phyloP scores from a whole-genome alignment of 1,140 invertebrate genomes.

The Camponotus vicinus region DNA sequence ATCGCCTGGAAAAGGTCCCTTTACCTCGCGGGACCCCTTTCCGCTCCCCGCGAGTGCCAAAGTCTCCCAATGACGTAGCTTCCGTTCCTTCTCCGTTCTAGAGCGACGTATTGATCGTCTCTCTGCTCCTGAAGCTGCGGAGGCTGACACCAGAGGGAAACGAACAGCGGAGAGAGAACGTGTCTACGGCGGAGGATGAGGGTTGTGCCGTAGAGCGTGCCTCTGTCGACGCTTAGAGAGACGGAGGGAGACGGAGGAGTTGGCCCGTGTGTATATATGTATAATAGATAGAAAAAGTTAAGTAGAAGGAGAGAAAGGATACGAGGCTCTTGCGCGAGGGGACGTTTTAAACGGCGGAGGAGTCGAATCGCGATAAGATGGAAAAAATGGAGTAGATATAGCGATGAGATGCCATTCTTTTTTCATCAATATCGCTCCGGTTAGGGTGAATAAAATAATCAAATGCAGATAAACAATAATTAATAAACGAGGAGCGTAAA shows the following conservation, averaged over 20 bases:
- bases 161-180: slow-evolving; percentile 68
- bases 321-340: slow-evolving; percentile 6
- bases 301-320: slow-evolving; percentile 26
- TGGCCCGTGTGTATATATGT: slow-evolving; percentile 37
- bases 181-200: slow-evolving; percentile 60
- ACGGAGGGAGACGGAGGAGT: slow-evolving; percentile 40
- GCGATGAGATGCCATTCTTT: not conserved
- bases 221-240: slow-evolving; percentile 53
- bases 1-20: slow-evolving; percentile 78
- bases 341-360: slow-evolving; percentile 10
- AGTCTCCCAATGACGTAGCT: slow-evolving; percentile 75
- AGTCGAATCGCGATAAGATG: slow-evolving; percentile 52
- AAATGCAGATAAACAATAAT: not conserved
- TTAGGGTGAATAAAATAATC: not conserved
- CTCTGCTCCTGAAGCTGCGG: slow-evolving; percentile 76
- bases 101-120: slow-evolving; percentile 83
- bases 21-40: slow-evolving; percentile 64
- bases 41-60: slow-evolving; percentile 33
- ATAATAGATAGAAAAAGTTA: slow-evolving; percentile 54
- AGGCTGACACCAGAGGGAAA: slow-evolving; percentile 73
- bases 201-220: slow-evolving; percentile 53
- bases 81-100: slow-evolving; percentile 79
- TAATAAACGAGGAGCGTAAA: not conserved
- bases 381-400: slow-evolving; percentile 30
- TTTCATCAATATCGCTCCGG: not conserved